Evolutionary conservation across 2,888 invertebrate species (phyloP).

Genomic region (Lutraria lutraria): DNA sequence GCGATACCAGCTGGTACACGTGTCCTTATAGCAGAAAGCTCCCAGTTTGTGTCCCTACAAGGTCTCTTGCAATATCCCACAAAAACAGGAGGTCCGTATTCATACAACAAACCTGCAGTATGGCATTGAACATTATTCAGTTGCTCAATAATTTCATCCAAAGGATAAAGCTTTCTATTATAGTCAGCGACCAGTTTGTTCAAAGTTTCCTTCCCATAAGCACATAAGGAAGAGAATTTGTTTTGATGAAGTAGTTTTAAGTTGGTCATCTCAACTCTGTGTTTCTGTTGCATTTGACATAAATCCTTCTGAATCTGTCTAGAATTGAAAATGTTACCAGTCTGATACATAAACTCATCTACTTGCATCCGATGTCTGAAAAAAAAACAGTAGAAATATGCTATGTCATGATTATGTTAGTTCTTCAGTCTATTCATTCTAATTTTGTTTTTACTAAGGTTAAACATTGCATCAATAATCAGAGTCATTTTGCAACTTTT

Average conservation of each 20-base stretch:
- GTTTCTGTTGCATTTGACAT: not conserved
- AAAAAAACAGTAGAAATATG: not conserved
- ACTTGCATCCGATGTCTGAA: constrained; percentile 36
- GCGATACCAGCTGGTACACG: constrained; percentile 66
- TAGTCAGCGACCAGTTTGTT: not conserved
- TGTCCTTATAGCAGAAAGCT: constrained; percentile 52
- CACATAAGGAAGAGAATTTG: not conserved
- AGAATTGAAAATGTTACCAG: not conserved
- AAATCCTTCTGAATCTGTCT: not conserved
- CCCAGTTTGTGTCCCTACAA: constrained; percentile 53
- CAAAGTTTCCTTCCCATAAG: not conserved
- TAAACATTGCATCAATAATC: too few relatives aligned
- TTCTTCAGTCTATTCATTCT: too few relatives aligned
- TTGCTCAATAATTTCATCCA: constrained; percentile 44
- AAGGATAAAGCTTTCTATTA: constrained; percentile 17
- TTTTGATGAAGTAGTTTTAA: constrained; percentile 1
- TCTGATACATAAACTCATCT: not conserved
- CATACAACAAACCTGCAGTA: constrained; percentile 33
- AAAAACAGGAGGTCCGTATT: constrained; percentile 63
- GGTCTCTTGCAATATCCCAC: constrained; percentile 66
- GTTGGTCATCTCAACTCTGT: not conserved
- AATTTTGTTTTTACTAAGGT: too few relatives aligned
- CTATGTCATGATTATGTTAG: too few relatives aligned
- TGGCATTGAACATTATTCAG: constrained; percentile 41
- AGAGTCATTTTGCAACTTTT: too few relatives aligned